Percentiles rank a stretch among this genome's conserved stretches.
phyloP scores from a whole-genome alignment of 1,140 invertebrate species.

The Aphelinus certus region DNA sequence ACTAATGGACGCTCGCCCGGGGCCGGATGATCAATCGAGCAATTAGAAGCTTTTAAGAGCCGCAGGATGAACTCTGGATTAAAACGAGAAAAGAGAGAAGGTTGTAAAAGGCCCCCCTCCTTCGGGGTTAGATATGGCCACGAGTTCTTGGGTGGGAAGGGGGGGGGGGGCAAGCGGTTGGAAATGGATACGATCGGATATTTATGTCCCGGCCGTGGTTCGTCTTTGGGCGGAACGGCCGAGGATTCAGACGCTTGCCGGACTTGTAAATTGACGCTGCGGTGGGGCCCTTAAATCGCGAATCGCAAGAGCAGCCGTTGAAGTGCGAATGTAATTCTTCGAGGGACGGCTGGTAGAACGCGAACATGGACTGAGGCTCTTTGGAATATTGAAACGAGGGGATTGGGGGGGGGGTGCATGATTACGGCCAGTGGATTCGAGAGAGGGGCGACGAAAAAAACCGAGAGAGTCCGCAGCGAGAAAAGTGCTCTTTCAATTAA shows the following conservation, averaged over 20 bases:
- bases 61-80: too few relatives aligned
- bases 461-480: background rate
- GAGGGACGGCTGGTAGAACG: background rate
- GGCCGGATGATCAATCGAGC: too few relatives aligned
- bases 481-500: conserved; percentile 1
- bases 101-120: too few relatives aligned
- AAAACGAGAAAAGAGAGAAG: too few relatives aligned
- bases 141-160: too few relatives aligned
- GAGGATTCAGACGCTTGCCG: conserved; percentile 8
- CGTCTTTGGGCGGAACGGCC: conserved; percentile 17
- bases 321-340: conserved; percentile 4
- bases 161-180: background rate
- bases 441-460: background rate
- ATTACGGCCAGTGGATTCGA: background rate
- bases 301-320: conserved; percentile 1
- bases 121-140: too few relatives aligned
- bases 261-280: conserved; percentile 37
- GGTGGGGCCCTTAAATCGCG: conserved; percentile 29
- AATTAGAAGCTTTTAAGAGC: too few relatives aligned
- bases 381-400: background rate
- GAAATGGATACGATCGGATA: conserved; percentile 25
- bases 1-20: too few relatives aligned
- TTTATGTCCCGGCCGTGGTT: conserved; percentile 33
- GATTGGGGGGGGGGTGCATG: background rate
- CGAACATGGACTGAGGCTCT: background rate